Evolutionary conservation across 1,140 invertebrate genomes (phyloP).

Genomic region (Hylyphantes graminicola): DNA sequence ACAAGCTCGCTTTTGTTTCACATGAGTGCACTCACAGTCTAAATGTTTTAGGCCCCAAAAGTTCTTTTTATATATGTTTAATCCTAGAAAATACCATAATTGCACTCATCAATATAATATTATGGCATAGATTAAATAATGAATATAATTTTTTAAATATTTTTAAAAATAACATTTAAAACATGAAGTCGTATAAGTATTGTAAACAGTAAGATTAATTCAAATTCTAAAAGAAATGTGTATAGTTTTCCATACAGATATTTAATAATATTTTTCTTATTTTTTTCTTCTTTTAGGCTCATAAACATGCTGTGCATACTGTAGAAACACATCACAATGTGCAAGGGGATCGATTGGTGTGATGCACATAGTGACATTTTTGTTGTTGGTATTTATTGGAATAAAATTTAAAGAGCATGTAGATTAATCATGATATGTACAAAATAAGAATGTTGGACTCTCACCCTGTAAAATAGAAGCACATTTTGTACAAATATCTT

Average conservation of each 20-base stretch:
- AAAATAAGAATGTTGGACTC: slow-evolving; percentile 39
- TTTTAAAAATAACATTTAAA: neutral
- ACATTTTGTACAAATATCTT: slow-evolving; percentile 57
- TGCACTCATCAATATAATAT: too few relatives aligned
- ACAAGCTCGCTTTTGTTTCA: too few relatives aligned
- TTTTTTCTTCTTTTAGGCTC: slow-evolving; percentile 40
- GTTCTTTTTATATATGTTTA: too few relatives aligned
- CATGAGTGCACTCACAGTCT: too few relatives aligned
- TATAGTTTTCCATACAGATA: too few relatives aligned
- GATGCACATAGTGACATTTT: slow-evolving; percentile 9
- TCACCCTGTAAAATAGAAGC: slow-evolving; percentile 57
- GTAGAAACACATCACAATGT: slow-evolving; percentile 54
- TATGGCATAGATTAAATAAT: too few relatives aligned
- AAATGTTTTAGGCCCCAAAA: too few relatives aligned
- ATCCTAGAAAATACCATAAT: too few relatives aligned
- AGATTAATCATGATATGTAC: slow-evolving; percentile 53
- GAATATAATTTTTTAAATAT: too few relatives aligned
- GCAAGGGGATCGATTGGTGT: slow-evolving; percentile 58
- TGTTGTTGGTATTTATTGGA: slow-evolving; percentile 36
- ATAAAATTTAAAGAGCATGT: slow-evolving; percentile 39
- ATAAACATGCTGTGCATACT: slow-evolving; percentile 59
- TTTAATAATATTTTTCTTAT: neutral
- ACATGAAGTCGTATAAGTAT: neutral
- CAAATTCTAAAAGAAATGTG: neutral
- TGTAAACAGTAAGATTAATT: neutral